Base-by-base conservation (phyloP, 2,797 vertebrate species). In the Fringilla coelebs region DNA sequence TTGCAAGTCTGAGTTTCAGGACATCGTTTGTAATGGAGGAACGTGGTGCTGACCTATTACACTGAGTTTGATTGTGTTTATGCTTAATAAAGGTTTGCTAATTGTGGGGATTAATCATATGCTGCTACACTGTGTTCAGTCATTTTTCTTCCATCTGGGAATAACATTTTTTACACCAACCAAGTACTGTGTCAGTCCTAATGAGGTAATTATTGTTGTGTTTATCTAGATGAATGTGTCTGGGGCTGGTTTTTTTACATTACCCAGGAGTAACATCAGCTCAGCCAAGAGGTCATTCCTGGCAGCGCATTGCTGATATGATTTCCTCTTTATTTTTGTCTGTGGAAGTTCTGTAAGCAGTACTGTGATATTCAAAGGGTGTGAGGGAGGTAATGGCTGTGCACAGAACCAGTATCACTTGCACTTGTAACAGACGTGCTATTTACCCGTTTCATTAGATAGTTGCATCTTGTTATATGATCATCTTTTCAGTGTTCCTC, bases 231-330 rank as follows among this genome's bases (percentile, higher is more conserved):
- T 61, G 12, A 77, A n/a, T 8, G 1, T 28, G 12, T 43, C 26
- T 75, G 22, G 19, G n/a, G 7, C 41, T 67, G 21, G 0, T 31
- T 41, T 77, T 86, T 62, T 55, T 22, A 25, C 25, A 1, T 43
- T 52, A 28, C 6, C 10, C 28, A 16, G 34, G n/a, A 60, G 43
- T 1, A 73, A 31, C 29, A 17, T 48, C 41, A 77, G 31, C 38
- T 55, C 62, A 58, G 81, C 26, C 41, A 41, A 32, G 17, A 28
- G 16, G 19, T 60, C 21, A 14, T 45, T 85, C 8, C 14, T 65
- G 61, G 17, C 41, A 26, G 45, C 31, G 6, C 45, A 58, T 43
- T 4, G 7, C 9, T 38, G 65, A 3, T 49, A 14, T 1, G 0
- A 41, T 38, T 75, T 43, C 38, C 40, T 68, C 32, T 63, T 24